Conservation (phyloP, 2,888 invertebrate species). For the Syrphus vitripennis region DNA sequence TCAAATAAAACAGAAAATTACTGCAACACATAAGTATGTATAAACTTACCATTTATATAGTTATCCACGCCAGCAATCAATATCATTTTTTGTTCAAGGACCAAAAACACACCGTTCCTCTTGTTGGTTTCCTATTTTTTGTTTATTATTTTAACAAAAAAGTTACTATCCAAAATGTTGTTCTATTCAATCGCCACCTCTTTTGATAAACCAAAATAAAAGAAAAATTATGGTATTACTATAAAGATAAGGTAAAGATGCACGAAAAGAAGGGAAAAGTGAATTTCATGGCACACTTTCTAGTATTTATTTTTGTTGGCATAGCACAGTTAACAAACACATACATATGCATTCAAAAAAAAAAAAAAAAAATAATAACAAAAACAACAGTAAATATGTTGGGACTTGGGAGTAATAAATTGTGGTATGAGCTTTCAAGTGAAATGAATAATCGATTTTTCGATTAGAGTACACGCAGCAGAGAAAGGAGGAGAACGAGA, state of each 20-base stretch:
- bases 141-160: slow-evolving; percentile 7
- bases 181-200: slow-evolving; percentile 18
- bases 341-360: not conserved
- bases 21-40: not conserved
- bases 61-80: slow-evolving; percentile 81
- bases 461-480: slow-evolving; percentile 59
- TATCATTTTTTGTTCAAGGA: slow-evolving; percentile 79
- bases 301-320: slow-evolving; percentile 17
- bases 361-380: slow-evolving; percentile 32
- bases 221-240: not conserved
- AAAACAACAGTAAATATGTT: slow-evolving; percentile 48
- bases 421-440: slow-evolving; percentile 58
- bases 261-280: not conserved
- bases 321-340: slow-evolving; percentile 14
- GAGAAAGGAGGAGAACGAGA: not conserved
- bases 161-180: slow-evolving; percentile 48
- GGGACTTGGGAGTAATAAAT: slow-evolving; percentile 41
- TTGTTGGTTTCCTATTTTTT: slow-evolving; percentile 56
- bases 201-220: slow-evolving; percentile 26
- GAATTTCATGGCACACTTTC: slow-evolving; percentile 43
- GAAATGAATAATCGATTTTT: slow-evolving; percentile 68
- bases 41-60: slow-evolving; percentile 80
- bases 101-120: slow-evolving; percentile 54
- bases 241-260: not conserved
- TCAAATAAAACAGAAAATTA: not conserved